Conservation (phyloP, 2,888 invertebrate species). For the Orthosia gracilis region DNA sequence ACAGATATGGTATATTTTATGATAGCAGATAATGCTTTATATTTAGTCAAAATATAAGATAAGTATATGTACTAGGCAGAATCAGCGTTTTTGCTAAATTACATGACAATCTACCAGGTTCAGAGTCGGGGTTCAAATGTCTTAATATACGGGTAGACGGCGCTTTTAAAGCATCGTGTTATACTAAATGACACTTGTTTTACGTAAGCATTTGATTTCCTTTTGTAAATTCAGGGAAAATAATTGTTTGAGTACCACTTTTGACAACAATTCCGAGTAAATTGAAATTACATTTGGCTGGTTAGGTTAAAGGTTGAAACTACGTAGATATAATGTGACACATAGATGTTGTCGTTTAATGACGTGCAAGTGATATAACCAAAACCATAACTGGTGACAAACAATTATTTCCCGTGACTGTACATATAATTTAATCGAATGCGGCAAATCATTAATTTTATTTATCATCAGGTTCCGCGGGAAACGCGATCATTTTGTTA, state of each 20-base stretch:
- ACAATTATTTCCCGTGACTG: neutral
- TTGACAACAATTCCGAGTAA: neutral
- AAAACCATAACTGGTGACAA: neutral
- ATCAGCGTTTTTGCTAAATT: neutral
- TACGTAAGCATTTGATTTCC: neutral
- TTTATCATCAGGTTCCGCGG: neutral
- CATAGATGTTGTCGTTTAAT: neutral
- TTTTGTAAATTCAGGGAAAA: neutral
- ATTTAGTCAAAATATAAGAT: constrained; percentile 10
- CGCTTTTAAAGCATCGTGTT: neutral
- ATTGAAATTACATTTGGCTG: neutral
- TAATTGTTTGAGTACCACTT: neutral
- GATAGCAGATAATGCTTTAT: constrained; percentile 25
- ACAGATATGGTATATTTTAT: constrained; percentile 8
- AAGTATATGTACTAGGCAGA: neutral
- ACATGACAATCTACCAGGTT: too few relatives aligned
- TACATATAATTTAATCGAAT: neutral
- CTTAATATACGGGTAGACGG: neutral
- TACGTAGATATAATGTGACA: neutral
- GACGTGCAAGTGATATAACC: too few relatives aligned
- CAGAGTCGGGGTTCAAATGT: neutral
- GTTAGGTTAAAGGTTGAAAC: neutral
- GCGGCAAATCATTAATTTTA: neutral
- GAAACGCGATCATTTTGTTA: neutral
- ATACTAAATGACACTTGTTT: neutral